Evolutionary conservation across 92 coral and sea anemone species (phyloP).

Genomic region (Anthopleura xanthogrammica): DNA sequence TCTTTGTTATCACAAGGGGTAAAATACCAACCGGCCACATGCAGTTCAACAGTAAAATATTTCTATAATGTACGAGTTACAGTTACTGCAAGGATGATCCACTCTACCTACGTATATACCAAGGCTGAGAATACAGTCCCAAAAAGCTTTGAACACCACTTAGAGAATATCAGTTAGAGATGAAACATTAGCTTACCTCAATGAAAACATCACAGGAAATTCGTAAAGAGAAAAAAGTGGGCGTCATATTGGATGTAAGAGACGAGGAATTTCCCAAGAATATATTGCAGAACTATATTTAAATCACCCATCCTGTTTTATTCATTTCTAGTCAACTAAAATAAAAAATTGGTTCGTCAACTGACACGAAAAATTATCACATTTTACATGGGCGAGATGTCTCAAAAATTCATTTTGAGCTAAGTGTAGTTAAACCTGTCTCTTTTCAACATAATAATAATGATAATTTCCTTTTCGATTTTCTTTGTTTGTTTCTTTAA

Average conservation of each 20-base stretch:
- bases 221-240: slow-evolving; percentile 3
- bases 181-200: background rate
- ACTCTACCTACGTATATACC: no score
- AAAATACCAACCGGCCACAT: no score
- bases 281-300: background rate
- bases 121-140: background rate
- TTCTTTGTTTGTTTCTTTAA: background rate
- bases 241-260: background rate
- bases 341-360: background rate
- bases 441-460: background rate
- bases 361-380: background rate
- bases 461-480: background rate
- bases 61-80: no score
- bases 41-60: no score
- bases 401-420: background rate
- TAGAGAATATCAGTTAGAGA: background rate
- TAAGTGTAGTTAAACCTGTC: background rate
- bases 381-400: background rate
- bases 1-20: no score
- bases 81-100: no score
- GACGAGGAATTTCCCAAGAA: background rate
- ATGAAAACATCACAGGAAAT: background rate
- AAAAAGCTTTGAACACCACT: slow-evolving; percentile 1
- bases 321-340: background rate
- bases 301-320: background rate